phyloP scores from a whole-genome alignment of 53 echinoderm and acorn worm genomes.

The Patiria pectinifera region DNA sequence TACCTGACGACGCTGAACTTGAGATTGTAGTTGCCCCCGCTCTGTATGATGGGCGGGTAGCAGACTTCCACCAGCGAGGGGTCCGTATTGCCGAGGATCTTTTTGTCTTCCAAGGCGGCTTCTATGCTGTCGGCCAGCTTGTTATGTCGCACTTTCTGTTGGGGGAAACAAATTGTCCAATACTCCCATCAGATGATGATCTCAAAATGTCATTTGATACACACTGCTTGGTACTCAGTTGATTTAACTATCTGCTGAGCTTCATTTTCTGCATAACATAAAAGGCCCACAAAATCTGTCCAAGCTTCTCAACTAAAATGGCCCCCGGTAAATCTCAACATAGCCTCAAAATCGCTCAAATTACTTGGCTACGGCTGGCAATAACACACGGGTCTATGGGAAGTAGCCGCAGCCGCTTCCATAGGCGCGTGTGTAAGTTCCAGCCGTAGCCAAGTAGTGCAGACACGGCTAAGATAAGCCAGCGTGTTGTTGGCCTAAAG shows the following conservation, averaged over 20 bases:
- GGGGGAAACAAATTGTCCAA: not conserved
- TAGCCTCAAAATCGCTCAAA: too few relatives aligned
- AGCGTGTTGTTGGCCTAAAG: too few relatives aligned
- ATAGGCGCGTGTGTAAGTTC: too few relatives aligned
- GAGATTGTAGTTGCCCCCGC: constrained; percentile 98
- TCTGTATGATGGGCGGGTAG: constrained; percentile 98
- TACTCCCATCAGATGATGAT: not conserved
- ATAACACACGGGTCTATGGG: too few relatives aligned
- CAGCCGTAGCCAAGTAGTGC: too few relatives aligned
- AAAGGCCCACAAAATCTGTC: not conserved
- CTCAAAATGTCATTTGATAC: not conserved
- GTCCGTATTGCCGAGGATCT: constrained; percentile 86
- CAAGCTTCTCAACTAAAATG: too few relatives aligned
- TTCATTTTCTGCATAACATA: not conserved
- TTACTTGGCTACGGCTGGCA: too few relatives aligned
- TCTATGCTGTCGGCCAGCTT: constrained; percentile 95
- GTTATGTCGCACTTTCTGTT: constrained; percentile 90
- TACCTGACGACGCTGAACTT: constrained; percentile 99
- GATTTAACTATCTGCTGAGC: too few relatives aligned
- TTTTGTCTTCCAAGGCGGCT: constrained; percentile 93
- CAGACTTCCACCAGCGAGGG: constrained; percentile 89
- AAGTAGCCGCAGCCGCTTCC: too few relatives aligned
- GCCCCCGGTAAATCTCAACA: too few relatives aligned
- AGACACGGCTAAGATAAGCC: too few relatives aligned
- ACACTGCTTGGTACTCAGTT: too few relatives aligned